Conservation (phyloP, 30 jellyfish, hydroid and myxozoan species). For the Catostylus mosaicus region DNA sequence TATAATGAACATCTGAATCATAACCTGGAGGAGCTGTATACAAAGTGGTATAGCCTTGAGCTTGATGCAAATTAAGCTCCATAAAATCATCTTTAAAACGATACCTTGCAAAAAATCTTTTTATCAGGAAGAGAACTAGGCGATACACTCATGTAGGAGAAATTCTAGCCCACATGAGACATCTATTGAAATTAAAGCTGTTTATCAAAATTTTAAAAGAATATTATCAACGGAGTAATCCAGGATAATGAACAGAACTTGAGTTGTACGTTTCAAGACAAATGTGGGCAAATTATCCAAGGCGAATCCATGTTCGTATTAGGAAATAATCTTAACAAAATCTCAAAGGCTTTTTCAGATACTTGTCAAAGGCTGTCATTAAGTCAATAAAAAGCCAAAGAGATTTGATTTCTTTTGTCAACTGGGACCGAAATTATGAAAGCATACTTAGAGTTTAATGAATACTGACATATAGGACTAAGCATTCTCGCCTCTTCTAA, state of each 20-base stretch:
- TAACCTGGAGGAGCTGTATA: too few relatives aligned
- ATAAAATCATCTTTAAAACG: too few relatives aligned
- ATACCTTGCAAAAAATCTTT: too few relatives aligned
- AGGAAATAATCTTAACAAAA: conserved; percentile 5
- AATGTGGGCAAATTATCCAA: conserved; percentile 23
- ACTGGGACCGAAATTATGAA: conserved; percentile 35
- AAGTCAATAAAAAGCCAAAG: conserved; percentile 22
- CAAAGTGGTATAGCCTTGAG: too few relatives aligned
- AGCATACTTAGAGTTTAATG: conserved; percentile 28
- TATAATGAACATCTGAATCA: neutral
- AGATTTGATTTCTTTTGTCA: conserved; percentile 31
- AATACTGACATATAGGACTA: conserved; percentile 35
- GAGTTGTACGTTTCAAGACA: conserved; percentile 9
- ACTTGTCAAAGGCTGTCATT: conserved; percentile 6
- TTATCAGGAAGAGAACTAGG: too few relatives aligned
- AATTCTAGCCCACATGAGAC: neutral
- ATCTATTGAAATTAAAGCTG: neutral
- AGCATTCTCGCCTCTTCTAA: conserved; percentile 12
- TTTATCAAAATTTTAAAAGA: neutral
- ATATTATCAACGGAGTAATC: neutral
- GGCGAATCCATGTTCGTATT: conserved; percentile 10
- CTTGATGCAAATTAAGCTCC: too few relatives aligned
- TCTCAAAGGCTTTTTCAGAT: conserved; percentile 6
- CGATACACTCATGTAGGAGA: too few relatives aligned
- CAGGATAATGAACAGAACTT: neutral